phyloP scores from a whole-genome alignment of 2,888 invertebrate genomes.

The Panzeria rudis region DNA sequence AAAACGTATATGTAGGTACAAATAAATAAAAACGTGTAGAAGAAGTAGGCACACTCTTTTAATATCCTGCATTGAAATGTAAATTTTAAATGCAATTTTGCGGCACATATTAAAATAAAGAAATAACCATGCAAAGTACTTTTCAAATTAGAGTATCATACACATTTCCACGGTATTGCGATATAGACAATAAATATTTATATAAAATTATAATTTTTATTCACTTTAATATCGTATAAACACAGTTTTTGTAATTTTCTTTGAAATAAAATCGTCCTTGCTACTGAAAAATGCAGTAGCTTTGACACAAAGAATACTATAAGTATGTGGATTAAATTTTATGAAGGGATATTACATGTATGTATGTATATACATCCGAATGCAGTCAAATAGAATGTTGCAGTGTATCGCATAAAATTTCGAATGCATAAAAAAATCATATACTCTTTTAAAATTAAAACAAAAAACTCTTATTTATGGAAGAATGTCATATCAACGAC shows the following conservation, averaged over 20 bases:
- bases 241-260: neutral
- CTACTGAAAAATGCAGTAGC: slow-evolving; percentile 32
- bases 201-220: slow-evolving; percentile 36
- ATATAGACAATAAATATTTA: slow-evolving; percentile 41
- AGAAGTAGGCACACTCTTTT: neutral
- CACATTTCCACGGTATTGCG: slow-evolving; percentile 1
- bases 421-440: neutral
- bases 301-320: slow-evolving; percentile 19
- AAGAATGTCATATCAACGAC: too few relatives aligned
- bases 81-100: slow-evolving; percentile 19
- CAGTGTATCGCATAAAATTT: neutral
- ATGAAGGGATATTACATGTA: slow-evolving; percentile 9
- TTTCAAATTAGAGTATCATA: slow-evolving; percentile 4
- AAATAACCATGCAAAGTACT: slow-evolving; percentile 16
- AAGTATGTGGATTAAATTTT: slow-evolving; percentile 11
- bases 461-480: too few relatives aligned
- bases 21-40: neutral
- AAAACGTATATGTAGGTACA: neutral
- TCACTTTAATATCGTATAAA: slow-evolving; percentile 16
- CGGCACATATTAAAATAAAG: slow-evolving; percentile 12
- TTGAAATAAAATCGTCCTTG: slow-evolving; percentile 44
- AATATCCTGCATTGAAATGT: slow-evolving; percentile 8
- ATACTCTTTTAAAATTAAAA: too few relatives aligned
- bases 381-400: neutral
- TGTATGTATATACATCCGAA: slow-evolving; percentile 3